These are phyloP conservation scores for Asbolus verrucosus DNA, from an alignment of 1,140 invertebrate species.

Conservation along the genomic window DNA sequence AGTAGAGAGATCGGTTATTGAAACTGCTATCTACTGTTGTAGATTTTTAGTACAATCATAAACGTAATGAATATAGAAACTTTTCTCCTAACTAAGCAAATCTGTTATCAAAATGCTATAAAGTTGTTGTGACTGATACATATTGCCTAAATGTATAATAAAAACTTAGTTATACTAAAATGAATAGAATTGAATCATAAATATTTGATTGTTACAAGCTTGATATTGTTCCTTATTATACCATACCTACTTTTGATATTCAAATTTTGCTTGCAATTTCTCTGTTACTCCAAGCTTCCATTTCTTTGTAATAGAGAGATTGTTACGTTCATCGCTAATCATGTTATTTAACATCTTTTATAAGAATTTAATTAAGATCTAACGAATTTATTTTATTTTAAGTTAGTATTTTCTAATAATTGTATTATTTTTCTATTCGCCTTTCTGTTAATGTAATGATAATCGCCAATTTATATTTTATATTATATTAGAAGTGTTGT, in stretches of 20 bases:
- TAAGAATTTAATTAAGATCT: background rate
- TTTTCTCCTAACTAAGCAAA: conserved; percentile 32
- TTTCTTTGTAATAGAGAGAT: conserved; percentile 20
- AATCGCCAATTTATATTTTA: conserved; percentile 26
- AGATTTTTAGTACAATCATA: conserved; percentile 45
- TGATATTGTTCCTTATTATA: conserved; percentile 36
- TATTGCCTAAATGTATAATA: conserved; percentile 49
- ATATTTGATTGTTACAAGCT: conserved; percentile 35
- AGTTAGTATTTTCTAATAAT: conserved; percentile 5
- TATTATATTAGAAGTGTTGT: conserved; percentile 35
- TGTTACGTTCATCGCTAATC: conserved; percentile 13
- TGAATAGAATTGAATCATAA: conserved; percentile 35
- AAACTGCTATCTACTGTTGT: conserved; percentile 34
- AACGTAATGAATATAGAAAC: conserved; percentile 23
- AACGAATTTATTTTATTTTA: conserved; percentile 7
- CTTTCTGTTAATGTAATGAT: conserved; percentile 16
- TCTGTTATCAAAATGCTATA: conserved; percentile 45
- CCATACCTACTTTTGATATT: conserved; percentile 35
- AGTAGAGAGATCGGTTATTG: conserved; percentile 9
- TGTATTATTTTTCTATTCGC: conserved; percentile 10
- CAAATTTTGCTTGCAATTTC: conserved; percentile 23
- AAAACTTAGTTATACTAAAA: conserved; percentile 25
- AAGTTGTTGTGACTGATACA: conserved; percentile 52
- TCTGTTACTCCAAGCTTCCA: conserved; percentile 35
- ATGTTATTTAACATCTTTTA: background rate